These are phyloP conservation scores for Drosophila aldrichi DNA, from an alignment of 2,888 invertebrate species.

Conservation along the genomic window DNA sequence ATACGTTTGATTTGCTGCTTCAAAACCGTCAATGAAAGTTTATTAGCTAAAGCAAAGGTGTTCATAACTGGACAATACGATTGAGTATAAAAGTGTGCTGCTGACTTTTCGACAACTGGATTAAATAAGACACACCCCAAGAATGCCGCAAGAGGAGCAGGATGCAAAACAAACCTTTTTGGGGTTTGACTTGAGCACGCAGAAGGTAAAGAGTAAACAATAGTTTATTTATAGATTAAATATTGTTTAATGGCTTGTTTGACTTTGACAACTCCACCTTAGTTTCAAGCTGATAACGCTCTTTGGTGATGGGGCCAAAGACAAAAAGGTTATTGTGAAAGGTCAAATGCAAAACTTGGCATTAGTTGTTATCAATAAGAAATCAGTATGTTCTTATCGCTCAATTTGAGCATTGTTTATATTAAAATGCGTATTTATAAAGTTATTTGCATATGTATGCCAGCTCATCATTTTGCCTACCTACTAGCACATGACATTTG, in stretches of 20 bases:
- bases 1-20: constrained; percentile 6
- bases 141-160: constrained; percentile 49
- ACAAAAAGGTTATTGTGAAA: constrained; percentile 39
- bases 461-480: neutral
- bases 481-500: neutral
- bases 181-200: constrained; percentile 94
- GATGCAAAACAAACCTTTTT: constrained; percentile 87
- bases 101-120: neutral
- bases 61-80: constrained; percentile 14
- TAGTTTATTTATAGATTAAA: neutral
- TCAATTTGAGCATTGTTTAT: neutral
- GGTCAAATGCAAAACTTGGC: constrained; percentile 36
- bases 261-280: neutral
- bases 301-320: neutral
- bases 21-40: constrained; percentile 17
- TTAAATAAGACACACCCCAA: neutral
- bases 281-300: neutral
- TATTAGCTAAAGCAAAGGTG: constrained; percentile 19
- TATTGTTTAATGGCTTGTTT: neutral
- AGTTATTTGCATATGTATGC: neutral
- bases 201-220: constrained; percentile 87
- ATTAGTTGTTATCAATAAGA: constrained; percentile 32
- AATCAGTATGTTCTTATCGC: constrained; percentile 15
- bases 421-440: neutral
- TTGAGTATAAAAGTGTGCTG: neutral